A percentile compares a stretch with the other conserved stretches of the same genome.
These are phyloP conservation scores for Pogonognathellus flavescens DNA, from an alignment of 1,140 invertebrate species.

Conservation along the genomic window DNA sequence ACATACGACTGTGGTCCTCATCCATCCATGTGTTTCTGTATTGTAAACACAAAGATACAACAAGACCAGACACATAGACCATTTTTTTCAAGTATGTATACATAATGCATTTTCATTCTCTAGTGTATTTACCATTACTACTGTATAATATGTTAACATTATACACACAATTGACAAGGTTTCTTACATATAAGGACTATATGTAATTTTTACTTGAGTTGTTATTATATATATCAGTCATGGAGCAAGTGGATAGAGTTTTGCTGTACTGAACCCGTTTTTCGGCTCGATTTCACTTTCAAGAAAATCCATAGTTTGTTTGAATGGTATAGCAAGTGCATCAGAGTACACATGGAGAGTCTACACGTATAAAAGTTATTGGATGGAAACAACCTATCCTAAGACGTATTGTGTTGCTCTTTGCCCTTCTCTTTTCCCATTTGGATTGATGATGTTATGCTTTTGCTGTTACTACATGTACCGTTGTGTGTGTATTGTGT, in stretches of 20 bases:
- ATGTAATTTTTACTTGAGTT: background rate
- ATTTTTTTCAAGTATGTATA: too few species aligned
- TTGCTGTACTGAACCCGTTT: conserved; percentile 32
- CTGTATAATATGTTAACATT: background rate
- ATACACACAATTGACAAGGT: too few species aligned
- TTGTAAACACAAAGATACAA: too few species aligned
- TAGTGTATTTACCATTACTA: background rate
- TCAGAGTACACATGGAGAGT: background rate
- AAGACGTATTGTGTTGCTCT: conserved; percentile 29
- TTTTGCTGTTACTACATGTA: background rate
- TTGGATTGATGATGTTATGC: background rate
- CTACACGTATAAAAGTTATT: background rate
- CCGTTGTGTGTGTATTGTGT: background rate
- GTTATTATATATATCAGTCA: background rate
- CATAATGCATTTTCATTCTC: too few species aligned
- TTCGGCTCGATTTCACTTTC: conserved; percentile 48
- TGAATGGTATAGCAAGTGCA: conserved; percentile 7
- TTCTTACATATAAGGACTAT: too few species aligned
- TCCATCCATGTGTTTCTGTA: too few species aligned
- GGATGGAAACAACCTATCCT: conserved; percentile 20
- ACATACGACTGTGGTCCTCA: too few species aligned
- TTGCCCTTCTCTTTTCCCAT: conserved; percentile 45
- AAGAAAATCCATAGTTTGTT: conserved; percentile 26
- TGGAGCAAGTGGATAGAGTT: background rate
- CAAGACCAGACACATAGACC: too few species aligned